These are phyloP conservation scores for Tribolium madens DNA, from an alignment of 1,140 invertebrate species.

Conservation along the genomic window DNA sequence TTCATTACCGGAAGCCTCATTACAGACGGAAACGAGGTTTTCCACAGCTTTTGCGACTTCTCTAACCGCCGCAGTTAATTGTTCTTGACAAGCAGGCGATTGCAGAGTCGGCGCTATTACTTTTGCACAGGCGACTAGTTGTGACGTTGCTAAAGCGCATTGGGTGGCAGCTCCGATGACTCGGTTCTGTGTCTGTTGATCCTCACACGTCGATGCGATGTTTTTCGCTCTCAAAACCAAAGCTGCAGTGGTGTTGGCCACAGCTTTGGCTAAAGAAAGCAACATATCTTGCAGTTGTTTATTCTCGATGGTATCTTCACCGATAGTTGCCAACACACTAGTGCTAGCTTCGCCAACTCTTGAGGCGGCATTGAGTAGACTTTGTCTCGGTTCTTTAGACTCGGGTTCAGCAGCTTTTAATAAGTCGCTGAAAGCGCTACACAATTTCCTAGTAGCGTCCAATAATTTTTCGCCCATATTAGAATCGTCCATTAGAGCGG, in stretches of 20 bases:
- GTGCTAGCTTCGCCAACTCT: conserved; percentile 96
- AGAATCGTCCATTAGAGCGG: conserved; percentile 90
- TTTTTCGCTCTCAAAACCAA: conserved; percentile 95
- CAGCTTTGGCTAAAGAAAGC: conserved; percentile 91
- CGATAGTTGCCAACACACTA: conserved; percentile 93
- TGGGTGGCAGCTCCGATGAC: conserved; percentile 96
- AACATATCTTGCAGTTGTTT: conserved; percentile 87
- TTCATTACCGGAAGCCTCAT: conserved; percentile 74
- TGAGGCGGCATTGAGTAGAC: conserved; percentile 92
- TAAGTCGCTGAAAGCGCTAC: conserved; percentile 94
- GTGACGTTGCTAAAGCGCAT: conserved; percentile 96
- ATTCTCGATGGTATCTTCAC: conserved; percentile 87
- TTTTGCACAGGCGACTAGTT: conserved; percentile 76
- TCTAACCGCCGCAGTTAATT: conserved; percentile 91
- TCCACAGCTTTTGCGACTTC: conserved; percentile 95
- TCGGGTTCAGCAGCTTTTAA: conserved; percentile 95
- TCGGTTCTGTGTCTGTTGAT: conserved; percentile 82
- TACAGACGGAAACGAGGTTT: conserved; percentile 88
- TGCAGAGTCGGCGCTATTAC: conserved; percentile 88
- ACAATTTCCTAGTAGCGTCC: conserved; percentile 92
- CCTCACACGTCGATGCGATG: conserved; percentile 88
- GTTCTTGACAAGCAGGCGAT: conserved; percentile 93
- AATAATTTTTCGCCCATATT: conserved; percentile 87
- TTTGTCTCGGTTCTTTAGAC: conserved; percentile 92
- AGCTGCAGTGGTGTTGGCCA: conserved; percentile 96